Base-by-base conservation (phyloP, 2,888 invertebrate species). In the Rhimphoctona megacephalus region DNA sequence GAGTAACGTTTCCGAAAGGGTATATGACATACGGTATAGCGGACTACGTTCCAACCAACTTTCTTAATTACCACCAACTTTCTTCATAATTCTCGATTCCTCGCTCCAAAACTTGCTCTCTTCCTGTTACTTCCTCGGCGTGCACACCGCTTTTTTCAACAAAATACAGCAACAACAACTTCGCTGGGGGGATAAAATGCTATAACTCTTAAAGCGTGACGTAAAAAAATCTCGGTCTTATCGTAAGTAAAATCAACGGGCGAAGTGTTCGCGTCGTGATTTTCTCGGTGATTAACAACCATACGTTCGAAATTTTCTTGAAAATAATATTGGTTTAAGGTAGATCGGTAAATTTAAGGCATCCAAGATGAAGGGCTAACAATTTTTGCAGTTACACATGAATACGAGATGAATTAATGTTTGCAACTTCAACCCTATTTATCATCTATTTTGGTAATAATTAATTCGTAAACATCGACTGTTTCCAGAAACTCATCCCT, bases 51-150 rank as follows among this genome's bases (percentile, higher is more conserved):
- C 61, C 81, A 64, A 67, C 39, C 30, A 86, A 86, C 83, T 86
- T 86, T 83, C 86, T 83, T 86, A 86, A 86, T 86, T 86, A 86
- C 80, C 70, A 72, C 49, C 39, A 83, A 86, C 80, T 86, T 86
- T 77, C 86, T 72, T 83, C 83, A 86, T 83, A 83, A 83, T 86
- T 86, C 82, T 81, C 83, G 33, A 67, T 52, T 76, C 67, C 86
- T 83, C 81, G 81, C 69, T 70, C 54, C 46, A 36, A 74, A 76
- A 25, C 64, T 72, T 54, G 57, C 67, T 14, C 77, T 77, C 70
- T 72, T 72, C 14, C 77, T 64, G 30, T 46, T 70, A 22, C 69
- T 43, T 73, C 46, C 49, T 36, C 43, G 52, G 43, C 70, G 30
- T 61, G 30, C 74, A 36, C 46, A 72, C 19, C 43, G 7, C 49